These are phyloP conservation scores for Morone saxatilis DNA, from an alignment of 2,113 vertebrate species.

Conservation along the genomic window DNA sequence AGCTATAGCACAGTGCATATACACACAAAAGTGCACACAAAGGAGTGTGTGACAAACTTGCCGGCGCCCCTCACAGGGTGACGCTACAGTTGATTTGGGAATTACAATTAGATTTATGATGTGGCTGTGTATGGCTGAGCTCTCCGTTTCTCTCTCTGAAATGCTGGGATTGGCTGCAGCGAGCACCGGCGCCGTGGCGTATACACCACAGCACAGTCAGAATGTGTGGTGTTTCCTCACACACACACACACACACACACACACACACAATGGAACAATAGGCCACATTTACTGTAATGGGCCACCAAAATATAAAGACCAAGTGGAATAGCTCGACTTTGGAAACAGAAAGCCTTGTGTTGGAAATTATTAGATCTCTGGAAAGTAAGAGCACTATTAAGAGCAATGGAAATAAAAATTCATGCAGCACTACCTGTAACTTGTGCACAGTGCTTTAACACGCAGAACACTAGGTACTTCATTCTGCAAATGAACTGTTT, in stretches of 20 bases:
- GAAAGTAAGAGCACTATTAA: slow-evolving; percentile 52
- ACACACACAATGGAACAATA: slow-evolving; percentile 69
- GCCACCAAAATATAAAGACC: slow-evolving; percentile 71
- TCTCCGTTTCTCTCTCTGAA: slow-evolving; percentile 83
- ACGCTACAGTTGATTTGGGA: slow-evolving; percentile 84
- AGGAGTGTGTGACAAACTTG: slow-evolving; percentile 76
- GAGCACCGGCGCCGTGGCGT: slow-evolving; percentile 75
- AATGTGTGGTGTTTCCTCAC: slow-evolving; percentile 70
- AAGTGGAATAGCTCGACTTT: slow-evolving; percentile 67
- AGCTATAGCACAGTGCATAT: neutral
- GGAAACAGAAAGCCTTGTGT: slow-evolving; percentile 70
- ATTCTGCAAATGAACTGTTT: neutral
- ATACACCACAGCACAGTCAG: slow-evolving; percentile 67
- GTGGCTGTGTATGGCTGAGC: slow-evolving; percentile 84
- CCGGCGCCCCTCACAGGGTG: slow-evolving; percentile 69
- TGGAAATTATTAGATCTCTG: slow-evolving; percentile 73
- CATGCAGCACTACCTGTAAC: slow-evolving; percentile 54
- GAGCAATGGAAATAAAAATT: slow-evolving; percentile 63
- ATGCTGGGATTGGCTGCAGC: slow-evolving; percentile 66
- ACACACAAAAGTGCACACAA: slow-evolving; percentile 50
- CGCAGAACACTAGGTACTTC: slow-evolving; percentile 3
- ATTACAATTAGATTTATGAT: slow-evolving; percentile 91
- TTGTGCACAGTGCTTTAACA: slow-evolving; percentile 3
- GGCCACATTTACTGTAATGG: slow-evolving; percentile 74
- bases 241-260: slow-evolving; percentile 27